A percentile compares a stretch with the other conserved stretches of the same genome.
These are phyloP conservation scores for Thelaira solivaga DNA, from an alignment of 2,888 invertebrate species.

Conservation along the genomic window DNA sequence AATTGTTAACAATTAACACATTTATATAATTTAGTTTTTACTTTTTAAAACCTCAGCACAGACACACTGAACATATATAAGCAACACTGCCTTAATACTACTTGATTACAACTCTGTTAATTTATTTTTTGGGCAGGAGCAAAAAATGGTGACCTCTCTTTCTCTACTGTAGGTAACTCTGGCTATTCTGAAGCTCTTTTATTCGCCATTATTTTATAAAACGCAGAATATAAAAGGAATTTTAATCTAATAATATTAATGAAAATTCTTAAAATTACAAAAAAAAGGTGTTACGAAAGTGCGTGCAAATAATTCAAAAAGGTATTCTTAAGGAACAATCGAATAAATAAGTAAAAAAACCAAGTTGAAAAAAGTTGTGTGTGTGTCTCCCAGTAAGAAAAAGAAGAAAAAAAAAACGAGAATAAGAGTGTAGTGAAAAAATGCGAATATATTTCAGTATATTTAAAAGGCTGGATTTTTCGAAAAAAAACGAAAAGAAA, in stretches of 20 bases:
- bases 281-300: constrained; percentile 66
- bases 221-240: constrained; percentile 57
- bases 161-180: constrained; percentile 51
- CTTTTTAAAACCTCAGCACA: too few relatives aligned
- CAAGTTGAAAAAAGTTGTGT: constrained; percentile 58
- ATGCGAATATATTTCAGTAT: constrained; percentile 67
- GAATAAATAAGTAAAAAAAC: constrained; percentile 61
- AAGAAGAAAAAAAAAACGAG: constrained; percentile 59
- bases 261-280: constrained; percentile 67
- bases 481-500: constrained; percentile 16
- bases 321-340: constrained; percentile 63
- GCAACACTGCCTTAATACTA: not conserved
- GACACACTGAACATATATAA: too few relatives aligned
- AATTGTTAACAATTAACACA: too few relatives aligned
- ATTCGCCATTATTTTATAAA: constrained; percentile 58
- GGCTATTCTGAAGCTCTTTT: constrained; percentile 60
- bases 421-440: constrained; percentile 67
- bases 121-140: not conserved
- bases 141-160: constrained; percentile 56
- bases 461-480: constrained; percentile 31
- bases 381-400: constrained; percentile 51
- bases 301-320: constrained; percentile 65
- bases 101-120: constrained; percentile 1
- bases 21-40: too few relatives aligned
- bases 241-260: constrained; percentile 42